A percentile compares a stretch with the other conserved stretches of the same genome.
Evolutionary conservation across 2,797 vertebrate species (phyloP).

Genomic region (Benthosema pterotum): DNA sequence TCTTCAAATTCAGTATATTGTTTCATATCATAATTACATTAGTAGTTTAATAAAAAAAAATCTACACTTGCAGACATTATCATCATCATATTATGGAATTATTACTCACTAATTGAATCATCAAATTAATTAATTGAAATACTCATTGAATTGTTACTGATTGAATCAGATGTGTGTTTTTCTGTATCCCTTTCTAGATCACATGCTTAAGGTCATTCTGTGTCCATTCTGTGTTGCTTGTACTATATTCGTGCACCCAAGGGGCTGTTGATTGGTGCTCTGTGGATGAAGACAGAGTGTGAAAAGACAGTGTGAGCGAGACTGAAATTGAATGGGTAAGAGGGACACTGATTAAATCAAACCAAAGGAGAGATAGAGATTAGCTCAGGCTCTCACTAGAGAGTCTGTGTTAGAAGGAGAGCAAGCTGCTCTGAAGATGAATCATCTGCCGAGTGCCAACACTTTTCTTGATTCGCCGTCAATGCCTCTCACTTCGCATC

Average conservation of each 20-base stretch:
- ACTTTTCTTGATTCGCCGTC: slow-evolving; percentile 38
- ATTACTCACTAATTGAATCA: too few species aligned
- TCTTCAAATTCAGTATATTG: too few species aligned
- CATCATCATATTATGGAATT: too few species aligned
- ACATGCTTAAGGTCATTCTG: slow-evolving; percentile 34
- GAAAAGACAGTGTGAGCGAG: slow-evolving; percentile 33
- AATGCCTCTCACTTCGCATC: slow-evolving; percentile 59
- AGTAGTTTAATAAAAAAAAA: too few species aligned
- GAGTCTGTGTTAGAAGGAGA: slow-evolving; percentile 62
- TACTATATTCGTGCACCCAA: background rate
- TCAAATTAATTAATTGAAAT: too few species aligned
- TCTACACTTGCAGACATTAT: too few species aligned
- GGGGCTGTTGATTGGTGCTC: slow-evolving; percentile 17
- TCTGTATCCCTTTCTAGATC: slow-evolving; percentile 30
- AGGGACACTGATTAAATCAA: slow-evolving; percentile 66
- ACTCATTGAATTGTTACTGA: too few species aligned
- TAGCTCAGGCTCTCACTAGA: slow-evolving; percentile 60
- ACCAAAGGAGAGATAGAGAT: slow-evolving; percentile 60
- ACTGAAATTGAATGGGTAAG: slow-evolving; percentile 50
- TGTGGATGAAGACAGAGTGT: slow-evolving; percentile 5
- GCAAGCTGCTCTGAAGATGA: slow-evolving; percentile 33
- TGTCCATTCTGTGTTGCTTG: too few species aligned
- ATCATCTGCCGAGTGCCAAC: slow-evolving; percentile 28
- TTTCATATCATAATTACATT: too few species aligned
- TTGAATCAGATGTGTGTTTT: slow-evolving; percentile 51